Evolutionary conservation across 2,113 vertebrate genomes (phyloP), one percentile per base, ranked within the genome.

Genomic region (Lucifuga dentata): DNA sequence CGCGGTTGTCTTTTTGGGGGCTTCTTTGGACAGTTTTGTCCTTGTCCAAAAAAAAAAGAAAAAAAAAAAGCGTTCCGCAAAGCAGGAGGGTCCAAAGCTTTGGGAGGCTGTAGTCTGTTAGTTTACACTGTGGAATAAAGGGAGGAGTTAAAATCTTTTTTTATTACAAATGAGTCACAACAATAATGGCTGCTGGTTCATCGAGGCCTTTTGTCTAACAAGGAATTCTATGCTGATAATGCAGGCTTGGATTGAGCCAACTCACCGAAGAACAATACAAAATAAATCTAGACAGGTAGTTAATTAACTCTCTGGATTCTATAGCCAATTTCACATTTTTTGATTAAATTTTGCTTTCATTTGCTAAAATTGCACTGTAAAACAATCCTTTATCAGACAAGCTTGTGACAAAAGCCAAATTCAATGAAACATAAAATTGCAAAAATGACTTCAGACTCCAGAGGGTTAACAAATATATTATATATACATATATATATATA

Each of bases 41-140:
- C 49, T 66, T 56, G 48, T 55, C 39, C 6, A 13, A 40, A 55
- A 40, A 51, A 49, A 57, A 26, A 63, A 21, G 35, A 29, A 35
- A 32, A 53, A 55, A 58, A 26, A 15, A 21, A 63, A n/a, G 9
- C 6, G 38, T 66, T 8, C 46, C 74, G 81, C 63, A 80, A 73
- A 63, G 38, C 35, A 17, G 32, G 64, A 62, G 35, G 53, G 29
- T 0, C 41, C 32, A 36, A 62, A 76, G 23, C 46, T 73, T 64
- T 36, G 15, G 33, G 23, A 35, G 69, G 16, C 40, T 3, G 2
- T 7, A 49, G 63, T 85, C 62, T 86, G 86, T 79, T 81, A 39
- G 81, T 85, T 81, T 79, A 83, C 83, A 80, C 71, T 84, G 82
- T 65, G 52, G 44, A 70, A 2, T 1, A 49, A 74, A 50, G 62